Evolutionary conservation across 2,888 invertebrate species (phyloP), one percentile per base, ranked within the genome.

Genomic region (Drosophila infuscata): DNA sequence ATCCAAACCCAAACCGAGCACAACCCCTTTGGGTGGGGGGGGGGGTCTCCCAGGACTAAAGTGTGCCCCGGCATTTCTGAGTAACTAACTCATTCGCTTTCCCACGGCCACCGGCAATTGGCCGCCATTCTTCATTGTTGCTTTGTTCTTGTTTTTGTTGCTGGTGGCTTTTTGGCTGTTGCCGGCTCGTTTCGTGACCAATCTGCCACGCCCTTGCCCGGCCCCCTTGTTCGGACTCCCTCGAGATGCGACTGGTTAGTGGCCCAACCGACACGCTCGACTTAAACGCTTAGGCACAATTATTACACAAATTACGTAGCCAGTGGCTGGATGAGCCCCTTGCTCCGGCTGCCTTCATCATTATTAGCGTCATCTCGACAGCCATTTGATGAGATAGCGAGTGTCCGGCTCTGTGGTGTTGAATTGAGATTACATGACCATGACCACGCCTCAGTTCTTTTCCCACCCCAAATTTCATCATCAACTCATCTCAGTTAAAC

Each of bases 211-310:
- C 57, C 43, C 25, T 33, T 32, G n/a, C 30, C 20, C 53, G 7
- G 46, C 57, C 53, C n/a, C 20, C 25, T 15, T 4, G 25, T 25
- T 0, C 46, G 29, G 48, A 66, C 52, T 81, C 87, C 90, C 84
- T 70, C 61, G 84, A 79, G 83, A 88, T 82, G 72, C 77, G 81
- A 51, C 33, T 74, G 81, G 86, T 83, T 77, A 66, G 76, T 83
- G 83, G 68, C 70, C 74, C 79, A 78, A 74, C 77, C 81, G 86
- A 76, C 88, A 78, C 75, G 87, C 82, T 75, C 75, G 87, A 86
- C 90, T 87, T 87, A 87, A 90, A 88, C 87, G 87, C 87, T 87
- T 90, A 90, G 90, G 80, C 86, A 74, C 87, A 87, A 87, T 87
- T 87, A 87, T 90, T 88, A 82, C 89, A 88, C 89, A 90, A 90